These are phyloP conservation scores for Corythornis vintsioides DNA, from an alignment of 2,113 vertebrate species.

Conservation along the genomic window DNA sequence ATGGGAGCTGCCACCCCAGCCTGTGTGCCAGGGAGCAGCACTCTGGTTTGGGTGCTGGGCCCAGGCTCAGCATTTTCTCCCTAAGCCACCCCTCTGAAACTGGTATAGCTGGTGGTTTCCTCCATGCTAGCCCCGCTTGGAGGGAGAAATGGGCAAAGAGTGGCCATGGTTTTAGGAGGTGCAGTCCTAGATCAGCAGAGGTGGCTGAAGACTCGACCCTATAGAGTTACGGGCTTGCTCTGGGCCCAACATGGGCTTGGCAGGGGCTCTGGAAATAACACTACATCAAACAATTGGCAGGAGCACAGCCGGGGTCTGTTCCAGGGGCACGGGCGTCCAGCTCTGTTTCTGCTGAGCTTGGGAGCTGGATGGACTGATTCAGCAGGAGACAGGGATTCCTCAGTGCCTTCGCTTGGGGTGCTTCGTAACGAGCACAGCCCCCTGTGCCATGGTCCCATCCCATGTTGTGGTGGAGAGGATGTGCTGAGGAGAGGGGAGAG, in stretches of 20 bases:
- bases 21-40: not conserved
- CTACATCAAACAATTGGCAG: conserved; percentile 76
- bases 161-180: not conserved
- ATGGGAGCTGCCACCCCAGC: not conserved
- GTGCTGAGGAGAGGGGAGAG: not conserved
- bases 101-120: not conserved
- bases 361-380: not conserved
- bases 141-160: conserved; percentile 17
- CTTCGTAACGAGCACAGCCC: fast-evolving
- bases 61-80: not conserved
- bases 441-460: fast-evolving
- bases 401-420: not conserved
- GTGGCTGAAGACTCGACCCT: conserved; percentile 18
- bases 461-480: fast-evolving
- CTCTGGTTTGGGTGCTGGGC: not conserved
- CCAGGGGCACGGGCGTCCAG: conserved; percentile 60
- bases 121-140: not conserved
- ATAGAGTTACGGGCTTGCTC: conserved; percentile 47
- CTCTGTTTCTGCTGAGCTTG: conserved; percentile 19
- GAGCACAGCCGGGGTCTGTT: not conserved
- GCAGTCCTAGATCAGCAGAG: not conserved
- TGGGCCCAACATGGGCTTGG: conserved; percentile 58
- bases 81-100: not conserved
- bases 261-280: conserved; percentile 72
- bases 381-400: conserved; percentile 15